These are phyloP conservation scores for Lasioglossum zephyrum DNA, from an alignment of 2,888 invertebrate species.

Conservation along the genomic window DNA sequence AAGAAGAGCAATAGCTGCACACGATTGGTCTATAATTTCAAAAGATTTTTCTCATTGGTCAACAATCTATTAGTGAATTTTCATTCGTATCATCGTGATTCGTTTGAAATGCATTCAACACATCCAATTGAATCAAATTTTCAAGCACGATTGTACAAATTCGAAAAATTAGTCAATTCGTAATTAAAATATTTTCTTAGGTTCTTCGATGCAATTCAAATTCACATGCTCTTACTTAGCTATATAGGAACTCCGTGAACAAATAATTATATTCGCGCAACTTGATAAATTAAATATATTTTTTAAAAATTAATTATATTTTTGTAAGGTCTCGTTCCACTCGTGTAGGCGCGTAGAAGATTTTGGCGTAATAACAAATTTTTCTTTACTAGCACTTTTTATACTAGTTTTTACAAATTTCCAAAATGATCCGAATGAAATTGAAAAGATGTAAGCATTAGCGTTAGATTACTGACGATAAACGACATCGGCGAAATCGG, in stretches of 20 bases:
- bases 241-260: background rate
- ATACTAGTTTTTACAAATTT: no score
- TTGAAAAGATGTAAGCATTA: no score
- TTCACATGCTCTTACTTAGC: background rate
- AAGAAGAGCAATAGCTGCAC: slow-evolving; percentile 22
- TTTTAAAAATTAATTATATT: background rate
- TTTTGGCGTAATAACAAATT: no score
- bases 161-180: background rate
- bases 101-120: slow-evolving; percentile 33
- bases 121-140: background rate
- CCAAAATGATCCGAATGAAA: no score
- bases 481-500: no score
- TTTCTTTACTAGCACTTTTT: no score
- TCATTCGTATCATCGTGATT: background rate
- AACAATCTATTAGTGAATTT: slow-evolving; percentile 25
- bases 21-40: slow-evolving; percentile 41
- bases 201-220: background rate
- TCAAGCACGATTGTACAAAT: background rate
- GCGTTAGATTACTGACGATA: no score
- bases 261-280: background rate
- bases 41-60: slow-evolving; percentile 43
- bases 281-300: background rate
- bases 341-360: no score
- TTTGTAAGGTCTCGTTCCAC: no score
- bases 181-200: background rate